phyloP scores from a whole-genome alignment of 1,140 invertebrate genomes.

The Lepidurus couesii region DNA sequence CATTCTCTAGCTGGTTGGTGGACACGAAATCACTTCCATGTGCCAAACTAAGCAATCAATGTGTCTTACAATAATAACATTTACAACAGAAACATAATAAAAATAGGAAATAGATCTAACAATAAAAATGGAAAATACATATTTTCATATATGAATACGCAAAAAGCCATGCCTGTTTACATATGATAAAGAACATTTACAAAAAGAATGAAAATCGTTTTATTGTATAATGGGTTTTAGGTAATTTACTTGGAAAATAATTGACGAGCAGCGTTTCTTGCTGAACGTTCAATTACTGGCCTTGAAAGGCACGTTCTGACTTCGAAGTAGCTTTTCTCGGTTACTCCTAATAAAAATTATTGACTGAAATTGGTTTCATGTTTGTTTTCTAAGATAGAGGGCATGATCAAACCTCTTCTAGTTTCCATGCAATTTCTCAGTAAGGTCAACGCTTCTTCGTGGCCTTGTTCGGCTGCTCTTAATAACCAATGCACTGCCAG shows the following conservation, averaged over 20 bases:
- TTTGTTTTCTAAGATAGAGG: background rate
- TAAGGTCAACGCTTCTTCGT: constrained; percentile 28
- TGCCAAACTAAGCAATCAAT: background rate
- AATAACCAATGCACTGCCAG: constrained; percentile 32
- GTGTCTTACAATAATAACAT: too few species aligned
- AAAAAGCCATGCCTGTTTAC: too few species aligned
- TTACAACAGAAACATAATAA: too few species aligned
- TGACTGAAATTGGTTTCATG: background rate
- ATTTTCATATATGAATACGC: too few species aligned
- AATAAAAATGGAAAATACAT: too few species aligned
- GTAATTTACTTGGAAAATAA: background rate
- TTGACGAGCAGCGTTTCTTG: constrained; percentile 25
- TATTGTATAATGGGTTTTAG: background rate
- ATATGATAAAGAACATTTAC: too few species aligned
- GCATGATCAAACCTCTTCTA: background rate
- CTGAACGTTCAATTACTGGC: constrained; percentile 26
- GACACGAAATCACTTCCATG: background rate
- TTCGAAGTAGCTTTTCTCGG: constrained; percentile 24
- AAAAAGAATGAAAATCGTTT: too few species aligned
- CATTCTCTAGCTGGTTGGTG: background rate
- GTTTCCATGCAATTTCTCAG: constrained; percentile 31
- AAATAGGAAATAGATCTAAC: too few species aligned
- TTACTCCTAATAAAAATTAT: background rate
- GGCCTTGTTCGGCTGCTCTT: constrained; percentile 32
- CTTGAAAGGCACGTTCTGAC: constrained; percentile 23